Percentiles rank a stretch among this genome's conserved stretches.
These are phyloP conservation scores for Xestia ashworthii DNA, from an alignment of 2,888 invertebrate genomes.

Conservation along the genomic window DNA sequence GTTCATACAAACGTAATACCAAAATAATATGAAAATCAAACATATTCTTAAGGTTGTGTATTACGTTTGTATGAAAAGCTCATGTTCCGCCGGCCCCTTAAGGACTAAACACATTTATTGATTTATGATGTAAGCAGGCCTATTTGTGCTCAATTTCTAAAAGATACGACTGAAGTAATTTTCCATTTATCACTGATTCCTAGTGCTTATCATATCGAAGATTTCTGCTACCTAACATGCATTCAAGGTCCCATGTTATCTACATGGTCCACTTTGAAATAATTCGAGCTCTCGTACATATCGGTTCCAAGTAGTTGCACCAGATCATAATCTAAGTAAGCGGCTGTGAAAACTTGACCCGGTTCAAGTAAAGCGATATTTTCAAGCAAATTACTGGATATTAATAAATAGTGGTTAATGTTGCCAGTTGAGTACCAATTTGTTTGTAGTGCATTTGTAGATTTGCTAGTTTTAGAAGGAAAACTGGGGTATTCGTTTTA, in stretches of 20 bases:
- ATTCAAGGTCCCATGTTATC: conserved; percentile 62
- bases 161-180: no score
- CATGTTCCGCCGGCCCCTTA: no score
- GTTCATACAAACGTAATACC: no score
- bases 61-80: no score
- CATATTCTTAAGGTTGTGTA: no score
- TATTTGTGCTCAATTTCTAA: background rate
- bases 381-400: conserved; percentile 51
- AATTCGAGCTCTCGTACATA: conserved; percentile 46
- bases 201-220: background rate
- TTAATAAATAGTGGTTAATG: conserved; percentile 41
- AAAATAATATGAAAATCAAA: no score
- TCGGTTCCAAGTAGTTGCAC: conserved; percentile 40
- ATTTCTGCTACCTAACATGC: background rate
- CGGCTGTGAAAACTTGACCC: conserved; percentile 63
- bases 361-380: conserved; percentile 41
- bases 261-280: conserved; percentile 64
- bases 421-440: conserved; percentile 35
- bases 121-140: background rate
- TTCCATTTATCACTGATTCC: background rate
- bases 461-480: conserved; percentile 10
- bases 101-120: no score
- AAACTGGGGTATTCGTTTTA: conserved; percentile 11
- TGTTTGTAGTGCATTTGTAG: conserved; percentile 16
- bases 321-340: conserved; percentile 49